These are phyloP conservation scores for Sciurus carolinensis DNA, from an alignment of 2,797 vertebrate species.

Conservation along the genomic window DNA sequence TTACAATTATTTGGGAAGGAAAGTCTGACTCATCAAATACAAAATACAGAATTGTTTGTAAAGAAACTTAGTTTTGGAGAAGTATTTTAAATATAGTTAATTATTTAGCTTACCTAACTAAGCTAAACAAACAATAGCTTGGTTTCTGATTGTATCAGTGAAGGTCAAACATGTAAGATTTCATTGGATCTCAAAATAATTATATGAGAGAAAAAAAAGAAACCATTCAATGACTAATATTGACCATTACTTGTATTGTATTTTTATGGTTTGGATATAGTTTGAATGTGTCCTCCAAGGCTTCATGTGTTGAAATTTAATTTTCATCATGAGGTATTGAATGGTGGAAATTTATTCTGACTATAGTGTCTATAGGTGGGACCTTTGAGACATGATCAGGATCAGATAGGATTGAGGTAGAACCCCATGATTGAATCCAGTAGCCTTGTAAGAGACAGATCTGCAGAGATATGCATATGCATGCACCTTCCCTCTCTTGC, in stretches of 20 bases:
- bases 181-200: neutral
- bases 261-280: neutral
- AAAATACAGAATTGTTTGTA: neutral
- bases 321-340: neutral
- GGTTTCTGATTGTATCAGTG: neutral
- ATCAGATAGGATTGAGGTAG: neutral
- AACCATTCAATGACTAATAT: neutral
- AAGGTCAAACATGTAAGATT: neutral
- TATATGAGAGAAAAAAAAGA: neutral
- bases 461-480: neutral
- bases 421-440: neutral
- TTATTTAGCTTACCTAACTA: neutral
- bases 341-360: neutral
- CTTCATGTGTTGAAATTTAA: neutral
- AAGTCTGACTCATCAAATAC: neutral
- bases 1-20: neutral
- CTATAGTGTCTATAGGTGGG: neutral
- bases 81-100: conserved; percentile 11
- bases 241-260: neutral
- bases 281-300: neutral
- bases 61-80: neutral
- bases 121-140: neutral
- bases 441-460: neutral
- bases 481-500: neutral
- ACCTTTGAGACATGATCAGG: neutral